A percentile compares a stretch with the other conserved stretches of the same genome.
Conservation (phyloP, 2,888 invertebrate genomes). For the Drosophila acutilabella region DNA sequence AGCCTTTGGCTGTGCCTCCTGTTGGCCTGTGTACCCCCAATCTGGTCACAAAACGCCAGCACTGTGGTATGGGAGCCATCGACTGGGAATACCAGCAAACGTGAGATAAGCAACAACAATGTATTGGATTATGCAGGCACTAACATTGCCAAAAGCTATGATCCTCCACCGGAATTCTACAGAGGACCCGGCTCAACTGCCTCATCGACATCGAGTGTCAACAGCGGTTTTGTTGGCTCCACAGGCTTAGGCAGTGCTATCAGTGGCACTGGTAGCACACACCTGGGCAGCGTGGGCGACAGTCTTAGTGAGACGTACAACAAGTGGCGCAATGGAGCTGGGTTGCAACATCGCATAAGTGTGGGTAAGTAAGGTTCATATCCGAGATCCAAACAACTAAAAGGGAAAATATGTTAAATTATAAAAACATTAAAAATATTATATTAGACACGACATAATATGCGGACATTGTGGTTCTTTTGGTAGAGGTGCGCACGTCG, state of each 20-base stretch:
- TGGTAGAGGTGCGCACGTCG: no score
- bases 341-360: conserved; percentile 76
- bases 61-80: conserved; percentile 49
- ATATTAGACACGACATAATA: no score
- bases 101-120: conserved; percentile 37
- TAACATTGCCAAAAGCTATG: conserved; percentile 76
- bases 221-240: conserved; percentile 9
- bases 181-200: conserved; percentile 67
- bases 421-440: no score
- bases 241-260: background rate
- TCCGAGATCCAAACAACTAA: background rate
- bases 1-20: conserved; percentile 29
- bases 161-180: conserved; percentile 82
- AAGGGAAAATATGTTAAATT: no score
- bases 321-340: conserved; percentile 70
- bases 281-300: conserved; percentile 54
- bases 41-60: conserved; percentile 49
- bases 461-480: no score
- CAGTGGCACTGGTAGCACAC: conserved; percentile 13
- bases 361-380: conserved; percentile 69
- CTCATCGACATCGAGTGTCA: background rate
- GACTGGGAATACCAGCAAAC: conserved; percentile 38
- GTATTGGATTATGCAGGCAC: conserved; percentile 62
- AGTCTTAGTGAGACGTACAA: conserved; percentile 66
- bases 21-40: conserved; percentile 1